phyloP scores from a whole-genome alignment of 2,797 vertebrate species.

The Spinus olivaceus region DNA sequence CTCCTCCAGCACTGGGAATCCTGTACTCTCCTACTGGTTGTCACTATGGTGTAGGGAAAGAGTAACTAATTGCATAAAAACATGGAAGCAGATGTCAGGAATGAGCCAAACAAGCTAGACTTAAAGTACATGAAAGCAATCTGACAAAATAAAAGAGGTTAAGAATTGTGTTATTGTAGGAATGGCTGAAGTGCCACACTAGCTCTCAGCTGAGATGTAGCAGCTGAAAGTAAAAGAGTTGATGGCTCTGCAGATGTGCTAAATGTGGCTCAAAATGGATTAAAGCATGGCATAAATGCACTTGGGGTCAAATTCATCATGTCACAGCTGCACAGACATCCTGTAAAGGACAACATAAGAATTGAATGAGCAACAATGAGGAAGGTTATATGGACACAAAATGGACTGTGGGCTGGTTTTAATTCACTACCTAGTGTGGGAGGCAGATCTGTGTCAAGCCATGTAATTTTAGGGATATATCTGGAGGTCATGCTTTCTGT shows the following conservation, averaged over 20 bases:
- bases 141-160: background rate
- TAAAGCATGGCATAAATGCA: background rate
- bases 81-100: background rate
- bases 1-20: background rate
- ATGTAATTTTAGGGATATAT: background rate
- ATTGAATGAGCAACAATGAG: background rate
- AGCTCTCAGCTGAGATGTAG: background rate
- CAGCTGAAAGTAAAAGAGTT: background rate
- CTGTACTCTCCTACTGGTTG: background rate
- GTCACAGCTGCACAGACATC: background rate
- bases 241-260: background rate
- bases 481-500: background rate
- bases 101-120: background rate
- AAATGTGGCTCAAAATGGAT: background rate
- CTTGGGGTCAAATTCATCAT: background rate
- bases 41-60: background rate
- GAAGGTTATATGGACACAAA: background rate
- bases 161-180: background rate
- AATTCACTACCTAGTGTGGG: background rate
- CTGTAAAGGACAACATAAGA: background rate
- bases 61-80: background rate
- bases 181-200: background rate
- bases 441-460: rapidly evolving
- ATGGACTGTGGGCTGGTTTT: background rate
- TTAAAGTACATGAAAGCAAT: background rate